Conservation (phyloP, 2,113 vertebrate genomes). For the Rhabdornis inornatus region DNA sequence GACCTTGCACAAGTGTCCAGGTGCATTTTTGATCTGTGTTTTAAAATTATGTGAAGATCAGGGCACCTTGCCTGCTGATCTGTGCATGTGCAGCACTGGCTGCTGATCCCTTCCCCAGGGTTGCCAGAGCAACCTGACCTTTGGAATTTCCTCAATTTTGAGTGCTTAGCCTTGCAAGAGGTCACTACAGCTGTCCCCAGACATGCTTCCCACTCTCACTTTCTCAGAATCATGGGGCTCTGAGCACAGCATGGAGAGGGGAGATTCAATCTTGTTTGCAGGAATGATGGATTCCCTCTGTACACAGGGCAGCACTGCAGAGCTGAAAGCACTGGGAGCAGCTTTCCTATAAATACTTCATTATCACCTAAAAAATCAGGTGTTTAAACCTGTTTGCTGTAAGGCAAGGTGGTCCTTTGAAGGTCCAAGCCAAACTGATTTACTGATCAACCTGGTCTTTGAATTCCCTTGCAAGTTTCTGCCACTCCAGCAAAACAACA, state of each 20-base stretch:
- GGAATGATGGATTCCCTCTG: neutral
- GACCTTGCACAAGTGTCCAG: neutral
- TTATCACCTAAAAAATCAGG: neutral
- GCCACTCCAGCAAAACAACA: neutral
- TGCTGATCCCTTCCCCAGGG: neutral
- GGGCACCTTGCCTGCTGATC: neutral
- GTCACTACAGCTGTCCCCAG: neutral
- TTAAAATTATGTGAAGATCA: neutral
- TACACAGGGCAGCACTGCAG: neutral
- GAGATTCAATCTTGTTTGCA: neutral
- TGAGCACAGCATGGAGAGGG: neutral
- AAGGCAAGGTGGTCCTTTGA: neutral
- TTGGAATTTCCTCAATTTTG: slow-evolving; percentile 26
- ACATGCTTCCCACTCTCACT: neutral
- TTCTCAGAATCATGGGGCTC: neutral
- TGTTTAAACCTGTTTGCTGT: neutral
- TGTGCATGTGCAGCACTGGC: neutral
- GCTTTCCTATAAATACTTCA: neutral
- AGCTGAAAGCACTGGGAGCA: neutral
- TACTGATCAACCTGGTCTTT: neutral
- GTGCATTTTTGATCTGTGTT: neutral
- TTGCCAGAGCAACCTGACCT: slow-evolving; percentile 22
- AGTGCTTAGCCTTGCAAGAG: neutral
- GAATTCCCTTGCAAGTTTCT: neutral
- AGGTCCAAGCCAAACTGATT: neutral